Conservation (phyloP, 2,888 invertebrate species). For the Scaptomyza flava region DNA sequence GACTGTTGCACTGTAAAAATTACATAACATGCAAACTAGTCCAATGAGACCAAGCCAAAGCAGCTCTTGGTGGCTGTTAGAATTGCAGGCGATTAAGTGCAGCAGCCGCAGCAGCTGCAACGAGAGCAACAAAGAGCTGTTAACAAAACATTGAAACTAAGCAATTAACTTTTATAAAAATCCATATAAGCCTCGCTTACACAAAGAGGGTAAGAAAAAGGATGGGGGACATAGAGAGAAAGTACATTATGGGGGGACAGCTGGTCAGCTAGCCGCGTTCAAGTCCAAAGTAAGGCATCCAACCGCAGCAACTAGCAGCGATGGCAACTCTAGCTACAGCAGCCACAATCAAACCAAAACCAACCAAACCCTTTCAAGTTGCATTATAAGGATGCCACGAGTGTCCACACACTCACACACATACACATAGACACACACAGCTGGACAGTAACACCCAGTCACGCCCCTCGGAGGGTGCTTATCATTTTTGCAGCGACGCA, state of each 20-base stretch:
- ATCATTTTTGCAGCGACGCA: slow-evolving; percentile 48
- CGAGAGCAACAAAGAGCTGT: slow-evolving; percentile 15
- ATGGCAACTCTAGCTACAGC: slow-evolving; percentile 9
- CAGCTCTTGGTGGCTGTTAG: slow-evolving; percentile 23
- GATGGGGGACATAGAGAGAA: neutral
- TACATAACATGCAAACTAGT: slow-evolving; percentile 22
- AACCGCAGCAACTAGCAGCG: slow-evolving; percentile 35
- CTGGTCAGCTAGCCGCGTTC: slow-evolving; percentile 23
- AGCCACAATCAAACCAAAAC: slow-evolving; percentile 30
- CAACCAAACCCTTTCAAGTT: slow-evolving; percentile 43
- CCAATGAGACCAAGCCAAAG: slow-evolving; percentile 17
- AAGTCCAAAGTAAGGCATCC: slow-evolving; percentile 36
- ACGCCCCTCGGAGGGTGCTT: slow-evolving; percentile 21
- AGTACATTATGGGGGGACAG: neutral
- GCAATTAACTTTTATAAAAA: slow-evolving; percentile 55
- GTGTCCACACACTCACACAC: neutral
- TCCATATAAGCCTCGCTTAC: slow-evolving; percentile 26
- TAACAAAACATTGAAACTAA: slow-evolving; percentile 49
- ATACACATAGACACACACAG: neutral
- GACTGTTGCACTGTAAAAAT: slow-evolving; percentile 30
- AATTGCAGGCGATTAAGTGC: slow-evolving; percentile 33
- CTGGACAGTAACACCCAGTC: neutral
- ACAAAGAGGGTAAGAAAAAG: neutral
- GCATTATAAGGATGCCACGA: slow-evolving; percentile 25
- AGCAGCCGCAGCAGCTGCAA: slow-evolving; percentile 15